A percentile compares a stretch with the other conserved stretches of the same genome.
Conservation (phyloP, 2,797 vertebrate genomes). For the Sylvia borin region DNA sequence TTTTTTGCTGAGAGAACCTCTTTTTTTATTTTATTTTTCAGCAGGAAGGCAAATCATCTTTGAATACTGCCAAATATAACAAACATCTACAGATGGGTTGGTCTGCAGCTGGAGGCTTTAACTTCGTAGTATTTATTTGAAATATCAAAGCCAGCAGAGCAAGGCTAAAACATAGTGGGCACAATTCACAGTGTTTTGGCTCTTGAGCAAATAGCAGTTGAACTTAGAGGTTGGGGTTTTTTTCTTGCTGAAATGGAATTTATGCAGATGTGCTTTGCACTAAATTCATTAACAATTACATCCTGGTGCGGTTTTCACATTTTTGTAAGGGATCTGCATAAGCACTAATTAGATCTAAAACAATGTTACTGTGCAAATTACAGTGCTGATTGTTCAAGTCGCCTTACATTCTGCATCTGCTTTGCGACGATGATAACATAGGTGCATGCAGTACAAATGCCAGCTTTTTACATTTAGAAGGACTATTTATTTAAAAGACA, state of each 20-base stretch:
- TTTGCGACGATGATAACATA: slow-evolving; percentile 76
- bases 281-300: slow-evolving; percentile 87
- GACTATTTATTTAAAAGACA: slow-evolving; percentile 72
- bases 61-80: slow-evolving; percentile 82
- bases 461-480: slow-evolving; percentile 66
- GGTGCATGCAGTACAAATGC: slow-evolving; percentile 75
- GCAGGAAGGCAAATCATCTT: slow-evolving; percentile 79
- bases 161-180: slow-evolving; percentile 78
- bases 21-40: slow-evolving; percentile 65
- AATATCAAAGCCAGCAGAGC: slow-evolving; percentile 81
- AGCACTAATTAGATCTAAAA: slow-evolving; percentile 84
- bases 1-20: slow-evolving; percentile 73
- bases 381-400: slow-evolving; percentile 77
- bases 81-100: slow-evolving; percentile 84
- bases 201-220: slow-evolving; percentile 81
- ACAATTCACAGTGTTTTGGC: slow-evolving; percentile 82
- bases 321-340: slow-evolving; percentile 82
- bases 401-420: slow-evolving; percentile 79
- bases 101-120: slow-evolving; percentile 84
- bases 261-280: slow-evolving; percentile 84
- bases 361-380: slow-evolving; percentile 84
- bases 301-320: slow-evolving; percentile 82
- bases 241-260: slow-evolving; percentile 80
- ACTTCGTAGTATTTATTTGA: slow-evolving; percentile 83
- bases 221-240: slow-evolving; percentile 75